Conservation (phyloP, 2,113 vertebrate species). For the Tursiops truncatus region DNA sequence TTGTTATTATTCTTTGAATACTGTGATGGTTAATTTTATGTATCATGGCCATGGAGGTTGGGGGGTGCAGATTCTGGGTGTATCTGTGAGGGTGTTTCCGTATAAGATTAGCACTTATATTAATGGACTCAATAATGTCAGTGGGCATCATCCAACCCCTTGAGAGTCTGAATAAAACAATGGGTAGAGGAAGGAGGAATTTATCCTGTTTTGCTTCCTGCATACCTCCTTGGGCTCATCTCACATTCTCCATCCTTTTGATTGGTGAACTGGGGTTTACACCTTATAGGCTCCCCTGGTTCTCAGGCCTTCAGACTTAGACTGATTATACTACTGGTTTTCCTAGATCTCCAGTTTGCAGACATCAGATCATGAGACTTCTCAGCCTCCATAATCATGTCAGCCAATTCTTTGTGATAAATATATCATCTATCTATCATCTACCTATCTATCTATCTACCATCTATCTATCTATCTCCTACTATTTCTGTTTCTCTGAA, state of each 20-base stretch:
- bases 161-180: not conserved
- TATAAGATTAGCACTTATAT: not conserved
- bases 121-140: not conserved
- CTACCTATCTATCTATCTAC: not conserved
- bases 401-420: not conserved
- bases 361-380: not conserved
- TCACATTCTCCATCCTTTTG: not conserved
- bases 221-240: not conserved
- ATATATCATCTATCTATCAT: not conserved
- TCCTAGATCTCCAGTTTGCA: not conserved
- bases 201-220: not conserved
- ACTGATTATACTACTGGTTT: not conserved
- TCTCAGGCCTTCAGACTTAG: not conserved
- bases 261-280: not conserved
- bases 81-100: not conserved
- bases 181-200: not conserved
- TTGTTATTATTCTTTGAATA: not conserved
- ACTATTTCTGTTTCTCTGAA: not conserved
- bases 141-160: not conserved
- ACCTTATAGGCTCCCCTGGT: not conserved
- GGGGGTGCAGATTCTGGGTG: not conserved
- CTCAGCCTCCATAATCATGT: not conserved
- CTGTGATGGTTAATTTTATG: not conserved
- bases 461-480: not conserved
- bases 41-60: fast-evolving